Conservation (phyloP, 2,797 vertebrate species). For the Falco rusticolus region DNA sequence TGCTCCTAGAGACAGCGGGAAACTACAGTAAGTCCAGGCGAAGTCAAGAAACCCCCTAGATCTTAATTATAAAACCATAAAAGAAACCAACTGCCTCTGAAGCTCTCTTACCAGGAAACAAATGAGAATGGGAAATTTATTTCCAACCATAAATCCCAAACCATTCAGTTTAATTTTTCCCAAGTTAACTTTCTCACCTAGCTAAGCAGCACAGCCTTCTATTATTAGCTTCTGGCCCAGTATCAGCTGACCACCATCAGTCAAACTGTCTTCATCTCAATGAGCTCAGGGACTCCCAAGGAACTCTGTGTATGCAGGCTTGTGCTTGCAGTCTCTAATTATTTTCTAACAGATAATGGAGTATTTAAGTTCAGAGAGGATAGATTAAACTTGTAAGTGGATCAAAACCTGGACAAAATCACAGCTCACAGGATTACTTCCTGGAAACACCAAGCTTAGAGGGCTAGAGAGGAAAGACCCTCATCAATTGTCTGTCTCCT, state of each 20-base stretch:
- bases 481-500: neutral
- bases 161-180: constrained; percentile 75
- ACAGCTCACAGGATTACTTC: constrained; percentile 6
- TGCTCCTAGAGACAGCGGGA: constrained; percentile 24
- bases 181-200: constrained; percentile 76
- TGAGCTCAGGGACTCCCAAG: constrained; percentile 75
- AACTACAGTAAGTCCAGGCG: constrained; percentile 13
- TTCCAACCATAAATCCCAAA: constrained; percentile 72
- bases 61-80: constrained; percentile 76
- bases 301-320: constrained; percentile 63
- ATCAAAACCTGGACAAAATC: constrained; percentile 66
- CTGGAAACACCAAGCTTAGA: neutral
- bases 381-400: constrained; percentile 70
- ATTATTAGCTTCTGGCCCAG: constrained; percentile 74
- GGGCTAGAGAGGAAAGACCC: constrained; percentile 2
- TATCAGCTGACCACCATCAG: constrained; percentile 73
- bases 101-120: constrained; percentile 74
- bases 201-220: constrained; percentile 73
- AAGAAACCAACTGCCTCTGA: constrained; percentile 63
- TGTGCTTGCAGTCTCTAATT: constrained; percentile 77
- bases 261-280: constrained; percentile 74
- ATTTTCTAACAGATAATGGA: constrained; percentile 78
- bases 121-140: constrained; percentile 75
- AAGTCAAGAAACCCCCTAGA: constrained; percentile 61
- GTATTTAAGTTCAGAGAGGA: constrained; percentile 71